phyloP scores from a whole-genome alignment of 2,113 vertebrate genomes.

The Psittacus erithacus region DNA sequence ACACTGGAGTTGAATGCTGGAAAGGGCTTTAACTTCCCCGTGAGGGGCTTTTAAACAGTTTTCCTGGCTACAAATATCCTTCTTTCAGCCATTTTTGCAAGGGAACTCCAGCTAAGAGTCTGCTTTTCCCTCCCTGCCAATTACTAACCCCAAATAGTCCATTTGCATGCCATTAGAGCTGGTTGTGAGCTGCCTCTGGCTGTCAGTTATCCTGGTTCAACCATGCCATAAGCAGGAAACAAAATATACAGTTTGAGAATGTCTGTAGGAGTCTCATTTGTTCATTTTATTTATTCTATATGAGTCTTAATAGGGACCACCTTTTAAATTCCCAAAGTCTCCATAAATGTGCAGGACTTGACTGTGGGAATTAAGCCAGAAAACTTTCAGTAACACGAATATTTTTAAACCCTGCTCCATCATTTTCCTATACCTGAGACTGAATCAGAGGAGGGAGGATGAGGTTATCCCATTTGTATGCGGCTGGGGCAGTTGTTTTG shows the following conservation, averaged over 20 bases:
- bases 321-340: background rate
- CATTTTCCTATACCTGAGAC: background rate
- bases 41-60: background rate
- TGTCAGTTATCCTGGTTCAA: background rate
- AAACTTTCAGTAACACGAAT: background rate
- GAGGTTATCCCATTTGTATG: background rate
- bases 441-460: background rate
- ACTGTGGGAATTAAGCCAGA: background rate
- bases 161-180: background rate
- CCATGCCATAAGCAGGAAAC: background rate
- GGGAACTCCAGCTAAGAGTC: background rate
- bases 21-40: background rate
- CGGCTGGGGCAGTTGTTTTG: background rate
- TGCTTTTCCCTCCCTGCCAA: background rate
- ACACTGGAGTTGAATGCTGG: background rate
- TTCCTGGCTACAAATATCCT: background rate
- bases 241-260: background rate
- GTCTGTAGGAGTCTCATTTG: fast-evolving
- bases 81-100: background rate
- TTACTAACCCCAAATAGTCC: background rate
- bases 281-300: background rate
- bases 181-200: background rate
- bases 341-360: background rate
- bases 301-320: fast-evolving
- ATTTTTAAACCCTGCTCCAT: background rate